A percentile compares a stretch with the other conserved stretches of the same genome.
phyloP scores from a whole-genome alignment of 2,113 vertebrate genomes.

The Callaeas wilsoni region DNA sequence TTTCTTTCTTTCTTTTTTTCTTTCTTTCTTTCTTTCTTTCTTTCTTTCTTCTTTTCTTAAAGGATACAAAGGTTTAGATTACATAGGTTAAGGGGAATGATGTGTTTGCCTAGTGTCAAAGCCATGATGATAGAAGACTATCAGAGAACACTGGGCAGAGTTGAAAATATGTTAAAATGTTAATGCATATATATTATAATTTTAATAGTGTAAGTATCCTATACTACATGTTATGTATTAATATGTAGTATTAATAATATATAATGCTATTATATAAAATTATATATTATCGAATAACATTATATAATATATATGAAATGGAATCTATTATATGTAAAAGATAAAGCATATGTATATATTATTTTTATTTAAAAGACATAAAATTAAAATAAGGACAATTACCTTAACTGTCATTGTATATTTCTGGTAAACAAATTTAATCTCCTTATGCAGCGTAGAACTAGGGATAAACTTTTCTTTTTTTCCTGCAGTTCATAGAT shows the following conservation, averaged over 20 bases:
- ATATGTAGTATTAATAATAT: not conserved
- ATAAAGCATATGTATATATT: not conserved
- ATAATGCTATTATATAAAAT: not conserved
- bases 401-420: not conserved
- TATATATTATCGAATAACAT: not conserved
- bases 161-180: not conserved
- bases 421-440: not conserved
- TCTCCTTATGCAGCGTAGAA: not conserved
- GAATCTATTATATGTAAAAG: not conserved
- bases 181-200: not conserved
- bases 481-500: not conserved
- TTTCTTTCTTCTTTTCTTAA: not conserved
- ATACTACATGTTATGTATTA: not conserved
- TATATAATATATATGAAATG: not conserved
- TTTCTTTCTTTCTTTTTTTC: not conserved
- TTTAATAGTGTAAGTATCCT: not conserved
- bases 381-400: not conserved
- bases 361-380: not conserved
- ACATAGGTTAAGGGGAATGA: rapidly evolving
- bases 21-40: not conserved
- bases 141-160: not conserved
- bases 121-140: not conserved
- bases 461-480: not conserved
- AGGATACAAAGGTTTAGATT: not conserved
- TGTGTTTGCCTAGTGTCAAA: not conserved